Percentiles rank a stretch among this genome's conserved stretches.
These are phyloP conservation scores for Loripinus fragilis DNA, from an alignment of 2,888 invertebrate genomes.

Conservation along the genomic window DNA sequence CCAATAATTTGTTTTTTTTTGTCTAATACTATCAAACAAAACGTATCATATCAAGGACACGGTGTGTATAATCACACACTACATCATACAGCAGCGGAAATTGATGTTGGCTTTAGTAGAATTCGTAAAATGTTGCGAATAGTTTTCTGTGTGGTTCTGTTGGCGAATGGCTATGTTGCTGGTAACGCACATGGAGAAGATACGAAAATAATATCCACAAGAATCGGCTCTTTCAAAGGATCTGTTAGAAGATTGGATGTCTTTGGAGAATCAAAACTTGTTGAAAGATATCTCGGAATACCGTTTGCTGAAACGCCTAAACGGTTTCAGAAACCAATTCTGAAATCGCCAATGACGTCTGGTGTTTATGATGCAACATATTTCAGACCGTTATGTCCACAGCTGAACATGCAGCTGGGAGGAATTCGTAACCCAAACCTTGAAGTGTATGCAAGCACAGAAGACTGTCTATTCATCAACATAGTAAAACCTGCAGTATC, in stretches of 20 bases:
- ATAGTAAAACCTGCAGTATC: not conserved
- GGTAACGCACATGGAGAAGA: no score
- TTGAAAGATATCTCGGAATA: constrained; percentile 7
- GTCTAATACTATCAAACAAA: no score
- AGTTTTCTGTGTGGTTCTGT: no score
- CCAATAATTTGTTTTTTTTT: no score
- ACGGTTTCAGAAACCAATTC: constrained; percentile 14
- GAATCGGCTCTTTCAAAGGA: not conserved
- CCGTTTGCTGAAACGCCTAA: constrained; percentile 11
- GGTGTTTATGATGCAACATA: not conserved
- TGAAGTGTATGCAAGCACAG: not conserved
- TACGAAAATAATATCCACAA: not conserved
- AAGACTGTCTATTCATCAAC: constrained; percentile 19
- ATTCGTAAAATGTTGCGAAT: no score
- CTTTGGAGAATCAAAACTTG: not conserved
- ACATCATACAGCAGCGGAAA: no score
- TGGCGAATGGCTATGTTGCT: not conserved
- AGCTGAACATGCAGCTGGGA: not conserved
- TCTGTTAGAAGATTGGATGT: not conserved
- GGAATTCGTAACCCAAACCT: not conserved
- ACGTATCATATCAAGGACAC: no score
- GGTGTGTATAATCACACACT: no score
- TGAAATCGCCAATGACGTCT: not conserved
- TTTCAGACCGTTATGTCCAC: not conserved
- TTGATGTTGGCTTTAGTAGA: no score